Base-by-base conservation (phyloP, 2,888 invertebrate species). In the Caenorhabditis wallacei region DNA sequence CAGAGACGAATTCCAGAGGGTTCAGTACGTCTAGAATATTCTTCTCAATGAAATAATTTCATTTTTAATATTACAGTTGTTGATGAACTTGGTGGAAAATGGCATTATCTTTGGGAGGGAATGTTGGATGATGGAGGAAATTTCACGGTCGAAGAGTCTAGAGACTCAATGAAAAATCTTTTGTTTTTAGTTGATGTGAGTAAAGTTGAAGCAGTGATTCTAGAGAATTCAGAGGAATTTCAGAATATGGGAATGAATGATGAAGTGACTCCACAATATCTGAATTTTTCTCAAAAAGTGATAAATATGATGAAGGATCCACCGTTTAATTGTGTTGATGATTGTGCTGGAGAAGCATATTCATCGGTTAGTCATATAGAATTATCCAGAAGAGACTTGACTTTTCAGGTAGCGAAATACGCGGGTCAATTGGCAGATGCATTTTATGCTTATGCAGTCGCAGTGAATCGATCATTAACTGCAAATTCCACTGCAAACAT, bases 321-420 rank as follows among this genome's bases (percentile, higher is more conserved):
- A 11, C 89, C 89, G 18, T 89, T 88, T 61, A 84, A 84, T 63
- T 89, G 88, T 59, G 80, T 81, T 4, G 75, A 63, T 1, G 83
- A 83, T 26, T 83, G 83, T 59, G 72, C 72, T 2, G 69, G 43
- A 10, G 43, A 46, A 2, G n/a, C 63, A 40, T 72, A 72, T 40
- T 69, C 68, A 1, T 51, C 66, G 57, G 82, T 66, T 18, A 13
- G 69, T 18, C 16, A 11, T 43, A 3, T 43, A 7, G 7, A 13
- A 43, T 11, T 3, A 3, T 43, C 43, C 10, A 13, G 2, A 43
- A 43, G 10, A 43, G 3, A 43, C 2, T 5, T 40, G 2, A 10
- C 16, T 7, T 51, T 59, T 24, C 51, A 84, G 82, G 80, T 80
- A 0, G 76, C 80, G 26, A 78, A 61, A 20, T 86, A 80, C 46